Percentiles rank a stretch among this genome's conserved stretches.
These are phyloP conservation scores for Wiebesia pumilae DNA, from an alignment of 1,140 invertebrate genomes.

Conservation along the genomic window DNA sequence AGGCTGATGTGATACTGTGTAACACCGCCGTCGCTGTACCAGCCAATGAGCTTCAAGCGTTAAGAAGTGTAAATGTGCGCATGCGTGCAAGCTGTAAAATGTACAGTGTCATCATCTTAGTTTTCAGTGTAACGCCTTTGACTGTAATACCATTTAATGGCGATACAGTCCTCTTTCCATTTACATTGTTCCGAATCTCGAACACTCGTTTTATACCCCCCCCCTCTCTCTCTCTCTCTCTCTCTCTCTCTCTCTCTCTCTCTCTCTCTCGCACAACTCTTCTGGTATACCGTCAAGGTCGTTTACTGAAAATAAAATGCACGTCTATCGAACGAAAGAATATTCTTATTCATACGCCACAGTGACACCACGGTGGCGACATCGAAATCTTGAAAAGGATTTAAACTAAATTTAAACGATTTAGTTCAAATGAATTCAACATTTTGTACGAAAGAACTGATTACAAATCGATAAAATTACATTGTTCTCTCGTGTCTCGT, in stretches of 20 bases:
- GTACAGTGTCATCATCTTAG: conserved; percentile 11
- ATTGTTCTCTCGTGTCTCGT: no score
- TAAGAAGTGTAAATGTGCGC: background rate
- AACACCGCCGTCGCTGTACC: background rate
- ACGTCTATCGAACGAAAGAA: background rate
- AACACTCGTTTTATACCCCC: conserved; percentile 21
- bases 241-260: no score
- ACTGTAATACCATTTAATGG: conserved; percentile 9
- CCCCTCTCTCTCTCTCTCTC: no score
- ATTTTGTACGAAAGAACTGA: no score
- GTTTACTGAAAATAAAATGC: conserved; percentile 25
- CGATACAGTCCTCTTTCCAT: background rate
- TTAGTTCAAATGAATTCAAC: no score
- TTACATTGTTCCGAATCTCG: conserved; percentile 11
- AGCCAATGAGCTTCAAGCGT: background rate
- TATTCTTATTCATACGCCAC: conserved; percentile 2
- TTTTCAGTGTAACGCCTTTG: conserved; percentile 18
- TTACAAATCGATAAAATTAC: no score
- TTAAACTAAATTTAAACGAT: no score
- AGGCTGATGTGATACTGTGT: background rate
- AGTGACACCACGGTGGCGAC: no score
- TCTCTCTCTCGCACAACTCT: no score
- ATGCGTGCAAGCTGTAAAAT: background rate
- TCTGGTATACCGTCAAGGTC: conserved; percentile 9
- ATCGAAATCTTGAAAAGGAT: background rate